Percentiles rank a stretch among this genome's conserved stretches.
These are phyloP conservation scores for Dimorphilus gyrociliatus DNA, from an alignment of 2,888 invertebrate genomes.

Conservation along the genomic window DNA sequence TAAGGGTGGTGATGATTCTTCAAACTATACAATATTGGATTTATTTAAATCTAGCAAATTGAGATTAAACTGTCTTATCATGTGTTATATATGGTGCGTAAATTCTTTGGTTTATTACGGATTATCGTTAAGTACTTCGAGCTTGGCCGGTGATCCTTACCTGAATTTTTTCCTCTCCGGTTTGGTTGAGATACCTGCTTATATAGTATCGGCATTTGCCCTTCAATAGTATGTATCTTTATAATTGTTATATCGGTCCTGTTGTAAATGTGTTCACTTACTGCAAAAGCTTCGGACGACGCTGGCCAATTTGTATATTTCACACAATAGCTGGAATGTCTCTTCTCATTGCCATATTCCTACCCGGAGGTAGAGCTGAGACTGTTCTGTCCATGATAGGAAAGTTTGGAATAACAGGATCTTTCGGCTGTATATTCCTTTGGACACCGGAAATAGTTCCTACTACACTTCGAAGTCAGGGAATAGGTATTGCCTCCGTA, in stretches of 20 bases:
- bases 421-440: conserved; percentile 28
- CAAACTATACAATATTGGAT: conserved; percentile 13
- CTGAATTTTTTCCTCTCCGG: conserved; percentile 15
- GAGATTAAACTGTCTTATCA: conserved; percentile 11
- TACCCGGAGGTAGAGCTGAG: conserved; percentile 8
- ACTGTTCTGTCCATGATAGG: conserved; percentile 20
- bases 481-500: conserved; percentile 26
- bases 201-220: conserved; percentile 5
- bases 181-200: conserved; percentile 15
- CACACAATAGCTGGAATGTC: conserved; percentile 19
- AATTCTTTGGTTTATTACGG: conserved; percentile 13
- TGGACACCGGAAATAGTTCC: conserved; percentile 33
- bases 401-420: conserved; percentile 33
- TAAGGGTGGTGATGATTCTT: conserved; percentile 5
- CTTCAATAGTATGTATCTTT: conserved; percentile 1
- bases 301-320: conserved; percentile 11
- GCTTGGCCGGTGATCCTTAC: conserved; percentile 11
- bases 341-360: conserved; percentile 11
- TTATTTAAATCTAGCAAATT: conserved; percentile 10
- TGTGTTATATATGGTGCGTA: conserved; percentile 13
- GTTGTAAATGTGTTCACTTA: not conserved
- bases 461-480: conserved; percentile 27
- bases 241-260: not conserved
- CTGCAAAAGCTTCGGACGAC: conserved; percentile 11
- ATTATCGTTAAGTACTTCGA: conserved; percentile 11